Base-by-base conservation (phyloP, 1,140 invertebrate species). In the Zaprionus inermis region DNA sequence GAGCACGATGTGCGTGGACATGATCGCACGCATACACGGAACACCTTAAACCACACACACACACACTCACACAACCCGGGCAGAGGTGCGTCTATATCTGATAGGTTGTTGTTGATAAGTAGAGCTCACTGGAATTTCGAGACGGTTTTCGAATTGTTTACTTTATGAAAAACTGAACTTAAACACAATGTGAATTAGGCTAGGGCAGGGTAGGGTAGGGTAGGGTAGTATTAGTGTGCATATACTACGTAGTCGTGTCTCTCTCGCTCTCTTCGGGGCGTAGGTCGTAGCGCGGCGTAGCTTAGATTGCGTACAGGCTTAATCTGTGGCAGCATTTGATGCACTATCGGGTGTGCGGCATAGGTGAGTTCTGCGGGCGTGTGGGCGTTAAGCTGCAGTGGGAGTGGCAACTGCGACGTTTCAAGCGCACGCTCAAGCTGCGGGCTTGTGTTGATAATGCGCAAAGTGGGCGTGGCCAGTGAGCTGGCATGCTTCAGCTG, bases 291-390 rank as follows among this genome's bases (percentile, higher is more conserved):
- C 5, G 75, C 81, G 11, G 70, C 77, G 34, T 60, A 91, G 65
- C 81, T 89, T 9, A 89, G 77, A 55, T 77, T 86, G 2, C 79
- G 78, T 49, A 83, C 90, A 0, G 90, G 80, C 28, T 86, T 91
- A 61, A 90, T 86, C 32, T 54, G 68, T 3, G 90, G 90, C 71
- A 91, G 61, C 82, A 65, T 79, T 60, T 91, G 82, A 41, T 81
- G 90, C 10, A 91, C 72, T 46, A 91, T 78, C 2, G 90, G 90
- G 5, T 54, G 60, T 5, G 90, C 90, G 1, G 90, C 74, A 64
- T 81, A 91, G 5, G 90, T 78, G 30, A 91, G 72, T 28, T 91
- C 85, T 9, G 90, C 90, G 0, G 90, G 90, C 5, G 90, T 91
- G 38, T 91, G 75, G 14, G 14, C 34, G 55, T 16, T 49, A 14